These are phyloP conservation scores for Hoplostethus mediterraneus DNA, from an alignment of 2,797 vertebrate species.

Conservation along the genomic window DNA sequence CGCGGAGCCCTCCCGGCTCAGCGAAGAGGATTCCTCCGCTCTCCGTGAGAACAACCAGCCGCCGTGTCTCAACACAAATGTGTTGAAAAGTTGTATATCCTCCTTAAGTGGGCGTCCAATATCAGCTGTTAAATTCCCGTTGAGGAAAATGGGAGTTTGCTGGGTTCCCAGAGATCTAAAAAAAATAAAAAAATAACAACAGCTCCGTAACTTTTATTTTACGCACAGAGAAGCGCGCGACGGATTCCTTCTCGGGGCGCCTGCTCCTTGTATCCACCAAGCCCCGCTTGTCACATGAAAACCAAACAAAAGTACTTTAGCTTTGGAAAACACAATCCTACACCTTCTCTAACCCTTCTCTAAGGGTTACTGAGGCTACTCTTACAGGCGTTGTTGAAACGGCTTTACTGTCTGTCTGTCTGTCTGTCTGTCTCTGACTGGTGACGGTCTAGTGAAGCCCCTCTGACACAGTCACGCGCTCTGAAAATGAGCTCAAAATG, in stretches of 20 bases:
- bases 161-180: constrained; percentile 27
- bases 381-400: constrained; percentile 44
- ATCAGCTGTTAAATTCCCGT: constrained; percentile 32
- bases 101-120: constrained; percentile 41
- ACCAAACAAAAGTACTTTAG: constrained; percentile 30
- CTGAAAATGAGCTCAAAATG: constrained; percentile 63
- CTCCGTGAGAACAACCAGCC: constrained; percentile 15
- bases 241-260: constrained; percentile 7
- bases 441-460: constrained; percentile 56
- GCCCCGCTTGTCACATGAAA: constrained; percentile 23
- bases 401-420: constrained; percentile 30
- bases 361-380: constrained; percentile 38
- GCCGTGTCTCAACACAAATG: constrained; percentile 35
- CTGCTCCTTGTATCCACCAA: constrained; percentile 55
- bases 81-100: constrained; percentile 74
- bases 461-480: constrained; percentile 64
- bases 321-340: constrained; percentile 27
- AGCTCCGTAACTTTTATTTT: constrained; percentile 73
- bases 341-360: constrained; percentile 12
- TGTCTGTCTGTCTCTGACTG: constrained; percentile 36
- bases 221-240: constrained; percentile 40
- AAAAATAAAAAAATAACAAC: constrained; percentile 34
- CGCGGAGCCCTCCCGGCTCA: constrained; percentile 54
- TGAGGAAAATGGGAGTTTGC: constrained; percentile 30
- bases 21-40: constrained; percentile 56